Conservation (phyloP, 2,888 invertebrate genomes). For the Dyspetes luteomarginatus region DNA sequence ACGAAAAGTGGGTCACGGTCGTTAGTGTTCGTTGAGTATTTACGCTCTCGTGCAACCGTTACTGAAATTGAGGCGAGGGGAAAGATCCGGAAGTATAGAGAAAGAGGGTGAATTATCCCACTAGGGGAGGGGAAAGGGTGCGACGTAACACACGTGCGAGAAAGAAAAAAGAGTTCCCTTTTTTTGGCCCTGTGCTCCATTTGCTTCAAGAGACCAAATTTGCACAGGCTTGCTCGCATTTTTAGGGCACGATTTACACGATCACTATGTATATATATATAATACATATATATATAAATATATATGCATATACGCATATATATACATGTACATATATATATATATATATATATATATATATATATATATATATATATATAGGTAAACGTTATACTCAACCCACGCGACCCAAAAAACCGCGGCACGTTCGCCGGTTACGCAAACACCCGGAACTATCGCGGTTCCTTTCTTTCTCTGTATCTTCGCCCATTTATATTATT, state of each 20-base stretch:
- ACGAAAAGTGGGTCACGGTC: slow-evolving; percentile 77
- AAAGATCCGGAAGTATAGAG: not conserved
- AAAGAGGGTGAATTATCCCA: slow-evolving; percentile 40
- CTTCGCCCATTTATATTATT: slow-evolving; percentile 16
- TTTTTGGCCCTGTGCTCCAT: not conserved
- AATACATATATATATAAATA: too few species aligned
- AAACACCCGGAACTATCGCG: slow-evolving; percentile 25
- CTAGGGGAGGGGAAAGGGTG: not conserved
- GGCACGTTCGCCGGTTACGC: slow-evolving; percentile 34
- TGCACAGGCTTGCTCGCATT: slow-evolving; percentile 29
- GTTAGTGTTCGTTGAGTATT: slow-evolving; percentile 75
- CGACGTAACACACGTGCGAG: not conserved
- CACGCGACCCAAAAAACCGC: slow-evolving; percentile 12
- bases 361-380: too few species aligned
- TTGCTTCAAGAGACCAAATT: slow-evolving; percentile 18
- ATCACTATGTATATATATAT: slow-evolving; percentile 14
- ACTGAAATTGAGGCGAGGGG: slow-evolving; percentile 36
- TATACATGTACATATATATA: too few species aligned
- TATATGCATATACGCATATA: too few species aligned
- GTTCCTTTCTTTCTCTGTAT: slow-evolving; percentile 35
- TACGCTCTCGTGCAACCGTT: slow-evolving; percentile 57
- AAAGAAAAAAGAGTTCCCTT: slow-evolving; percentile 2
- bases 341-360: too few species aligned
- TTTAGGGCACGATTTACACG: slow-evolving; percentile 42
- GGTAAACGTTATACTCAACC: too few species aligned